A percentile compares a stretch with the other conserved stretches of the same genome.
Evolutionary conservation across 2,888 invertebrate genomes (phyloP).

Genomic region (Drosophila nr. perissopoda): DNA sequence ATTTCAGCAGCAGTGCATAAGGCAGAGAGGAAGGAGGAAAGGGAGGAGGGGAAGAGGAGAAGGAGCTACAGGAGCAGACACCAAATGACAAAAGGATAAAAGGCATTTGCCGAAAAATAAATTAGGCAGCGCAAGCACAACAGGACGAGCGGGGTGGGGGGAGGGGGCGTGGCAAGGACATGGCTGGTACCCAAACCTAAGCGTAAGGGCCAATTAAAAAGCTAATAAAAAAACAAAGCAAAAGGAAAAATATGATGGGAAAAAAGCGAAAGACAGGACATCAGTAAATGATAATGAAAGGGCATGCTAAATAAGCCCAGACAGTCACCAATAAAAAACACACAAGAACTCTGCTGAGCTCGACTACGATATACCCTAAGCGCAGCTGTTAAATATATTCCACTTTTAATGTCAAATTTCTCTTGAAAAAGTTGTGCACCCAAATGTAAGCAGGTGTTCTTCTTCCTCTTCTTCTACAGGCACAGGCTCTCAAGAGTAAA

Average conservation of each 20-base stretch:
- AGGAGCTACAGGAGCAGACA: not conserved
- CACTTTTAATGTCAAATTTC: not conserved
- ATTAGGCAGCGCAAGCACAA: slow-evolving; percentile 55
- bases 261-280: slow-evolving; percentile 36
- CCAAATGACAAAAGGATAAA: slow-evolving; percentile 76
- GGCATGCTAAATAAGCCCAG: slow-evolving; percentile 49
- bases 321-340: slow-evolving; percentile 34
- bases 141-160: not conserved
- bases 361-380: not conserved
- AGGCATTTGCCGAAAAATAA: slow-evolving; percentile 69
- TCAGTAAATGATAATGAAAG: slow-evolving; percentile 48
- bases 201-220: slow-evolving; percentile 77
- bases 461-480: no score
- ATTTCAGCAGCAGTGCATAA: slow-evolving; percentile 28
- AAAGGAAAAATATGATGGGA: not conserved
- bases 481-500: not conserved
- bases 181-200: slow-evolving; percentile 56
- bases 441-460: no score
- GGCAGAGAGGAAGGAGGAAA: not conserved
- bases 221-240: slow-evolving; percentile 31
- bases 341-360: not conserved
- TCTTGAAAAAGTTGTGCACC: no score
- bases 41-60: not conserved
- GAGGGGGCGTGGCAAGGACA: slow-evolving; percentile 8
- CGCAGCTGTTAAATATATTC: not conserved